A percentile compares a stretch with the other conserved stretches of the same genome.
These are phyloP conservation scores for Bembecia ichneumoniformis DNA, from an alignment of 2,888 invertebrate species.

Conservation along the genomic window DNA sequence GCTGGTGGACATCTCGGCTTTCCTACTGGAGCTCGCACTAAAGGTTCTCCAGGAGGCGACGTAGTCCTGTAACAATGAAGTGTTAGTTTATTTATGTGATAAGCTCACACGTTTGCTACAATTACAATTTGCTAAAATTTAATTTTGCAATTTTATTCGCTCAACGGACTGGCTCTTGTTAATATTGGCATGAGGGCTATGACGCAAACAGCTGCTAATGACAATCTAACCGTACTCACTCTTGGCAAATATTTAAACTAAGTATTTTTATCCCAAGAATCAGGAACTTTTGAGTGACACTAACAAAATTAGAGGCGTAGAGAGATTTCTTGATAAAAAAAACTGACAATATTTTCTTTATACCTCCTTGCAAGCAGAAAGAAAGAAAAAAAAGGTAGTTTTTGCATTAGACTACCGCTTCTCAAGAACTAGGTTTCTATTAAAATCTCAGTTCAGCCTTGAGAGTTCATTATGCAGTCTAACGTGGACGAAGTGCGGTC, in stretches of 20 bases:
- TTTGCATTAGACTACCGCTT: too few species aligned
- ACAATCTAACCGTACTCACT: background rate
- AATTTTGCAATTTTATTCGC: too few species aligned
- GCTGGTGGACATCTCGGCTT: constrained; percentile 76
- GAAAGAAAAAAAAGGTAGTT: too few species aligned
- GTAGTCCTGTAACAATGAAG: constrained; percentile 46
- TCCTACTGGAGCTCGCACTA: constrained; percentile 68
- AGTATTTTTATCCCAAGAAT: too few species aligned
- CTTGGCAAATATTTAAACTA: too few species aligned
- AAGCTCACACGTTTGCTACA: background rate
- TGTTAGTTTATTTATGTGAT: background rate
- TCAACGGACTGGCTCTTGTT: too few species aligned
- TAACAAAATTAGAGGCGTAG: too few species aligned
- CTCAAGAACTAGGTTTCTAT: constrained; percentile 2
- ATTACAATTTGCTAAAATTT: background rate
- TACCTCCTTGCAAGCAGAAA: too few species aligned
- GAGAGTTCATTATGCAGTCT: constrained; percentile 19
- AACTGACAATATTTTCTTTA: too few species aligned
- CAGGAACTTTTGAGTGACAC: too few species aligned
- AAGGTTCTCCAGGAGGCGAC: constrained; percentile 71
- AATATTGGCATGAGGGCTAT: too few species aligned
- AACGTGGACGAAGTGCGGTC: constrained; percentile 12
- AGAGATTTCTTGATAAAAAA: too few species aligned
- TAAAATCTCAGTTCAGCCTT: constrained; percentile 22
- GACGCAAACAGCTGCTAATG: background rate